Conservation (phyloP, 2,113 vertebrate species). For the Formicarius rufipectus region DNA sequence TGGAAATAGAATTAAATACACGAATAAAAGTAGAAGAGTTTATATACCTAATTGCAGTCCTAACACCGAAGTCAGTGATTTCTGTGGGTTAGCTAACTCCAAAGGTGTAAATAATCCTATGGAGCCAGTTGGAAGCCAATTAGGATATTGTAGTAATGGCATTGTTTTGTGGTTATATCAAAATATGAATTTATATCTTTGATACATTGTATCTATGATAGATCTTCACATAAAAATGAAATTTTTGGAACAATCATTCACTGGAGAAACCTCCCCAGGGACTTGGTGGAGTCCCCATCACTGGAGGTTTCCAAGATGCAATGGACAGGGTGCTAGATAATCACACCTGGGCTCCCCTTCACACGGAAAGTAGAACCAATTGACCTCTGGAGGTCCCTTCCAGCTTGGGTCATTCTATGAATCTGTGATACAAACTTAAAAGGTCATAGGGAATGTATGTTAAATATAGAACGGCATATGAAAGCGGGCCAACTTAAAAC, state of each 20-base stretch:
- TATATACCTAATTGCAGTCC: neutral
- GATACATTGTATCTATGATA: neutral
- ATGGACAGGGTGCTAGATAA: neutral
- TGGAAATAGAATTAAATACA: neutral
- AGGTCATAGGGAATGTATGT: neutral
- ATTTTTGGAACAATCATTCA: neutral
- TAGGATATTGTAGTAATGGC: neutral
- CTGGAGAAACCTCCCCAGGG: neutral
- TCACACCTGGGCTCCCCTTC: neutral
- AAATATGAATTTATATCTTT: neutral
- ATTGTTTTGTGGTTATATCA: neutral
- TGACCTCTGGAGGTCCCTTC: neutral
- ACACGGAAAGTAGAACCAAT: neutral
- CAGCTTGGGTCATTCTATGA: neutral
- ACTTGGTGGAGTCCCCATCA: neutral
- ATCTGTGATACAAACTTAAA: neutral
- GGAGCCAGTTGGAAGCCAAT: neutral
- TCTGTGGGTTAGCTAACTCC: neutral
- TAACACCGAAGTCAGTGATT: neutral
- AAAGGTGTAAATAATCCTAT: neutral
- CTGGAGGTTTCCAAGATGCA: neutral
- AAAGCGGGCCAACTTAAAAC: neutral
- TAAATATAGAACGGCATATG: neutral
- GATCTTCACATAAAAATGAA: neutral
- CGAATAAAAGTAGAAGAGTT: neutral